Base-by-base conservation (phyloP, 2,797 vertebrate species). In the Margarornis squamiger region DNA sequence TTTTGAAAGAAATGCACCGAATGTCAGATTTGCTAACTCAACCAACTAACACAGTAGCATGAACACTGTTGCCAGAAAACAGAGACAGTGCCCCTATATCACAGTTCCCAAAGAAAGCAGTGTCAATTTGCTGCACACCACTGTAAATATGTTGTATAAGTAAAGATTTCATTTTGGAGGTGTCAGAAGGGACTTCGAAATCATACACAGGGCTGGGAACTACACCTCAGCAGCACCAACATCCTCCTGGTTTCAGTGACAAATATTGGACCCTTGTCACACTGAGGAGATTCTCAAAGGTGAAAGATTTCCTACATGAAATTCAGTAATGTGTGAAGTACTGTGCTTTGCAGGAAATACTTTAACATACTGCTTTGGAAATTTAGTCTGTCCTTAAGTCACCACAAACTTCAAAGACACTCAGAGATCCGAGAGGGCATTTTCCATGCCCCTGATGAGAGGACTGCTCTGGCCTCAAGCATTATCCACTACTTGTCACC, bases 1-100 rank as follows among this genome's bases (percentile, higher is more conserved):
- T 95, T 97, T 7, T 43, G 59, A 91, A 94, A 95, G 93, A 92
- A 96, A 85, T 52, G 77, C 90, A 85, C 27, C 63, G 19, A n/a
- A 34, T 10, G 59, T 38, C 70, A 71, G 34, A 91, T 91, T 52
- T 90, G 86, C 85, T 70, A 88, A 92, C 77, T 85, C 91, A 81
- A 90, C 63, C 76, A 92, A 39, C 72, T 77, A 41, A 76, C 67
- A 79, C 34, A 62, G 75, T 6, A 78, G 70, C 76, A 73, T 4
- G 27, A 88, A 48, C 76, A 65, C 15, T 16, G 29, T 1, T 78
- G 76, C 66, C 88, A 88, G 66, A 79, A 88, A 88, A 84, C 52
- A 88, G 70, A 85, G 84, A 32, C 63, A 90, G 23, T 10, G 54
- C 19, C n/a, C 67, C 34, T 63, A 5, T 51, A 27, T 10, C 67